Percentiles rank a stretch among this genome's conserved stretches.
Conservation (phyloP, 2,113 vertebrate species). For the Phrynosoma platyrhinos region DNA sequence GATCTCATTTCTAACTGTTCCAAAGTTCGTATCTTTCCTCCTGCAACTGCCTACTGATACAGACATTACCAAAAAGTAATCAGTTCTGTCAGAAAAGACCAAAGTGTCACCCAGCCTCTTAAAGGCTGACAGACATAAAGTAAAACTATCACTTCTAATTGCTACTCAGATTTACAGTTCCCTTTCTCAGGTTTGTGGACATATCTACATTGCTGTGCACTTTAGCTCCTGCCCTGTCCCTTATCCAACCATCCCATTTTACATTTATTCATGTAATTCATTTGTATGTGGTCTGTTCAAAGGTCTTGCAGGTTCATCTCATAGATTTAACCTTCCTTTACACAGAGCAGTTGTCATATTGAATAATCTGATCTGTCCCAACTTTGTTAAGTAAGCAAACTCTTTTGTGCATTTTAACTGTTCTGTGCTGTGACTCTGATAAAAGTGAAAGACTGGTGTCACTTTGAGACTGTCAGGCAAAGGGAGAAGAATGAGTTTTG, state of each 20-base stretch:
- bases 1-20: background rate
- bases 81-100: background rate
- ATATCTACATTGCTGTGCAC: background rate
- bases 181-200: background rate
- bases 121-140: background rate
- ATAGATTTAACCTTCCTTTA: background rate
- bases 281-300: background rate
- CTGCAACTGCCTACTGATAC: background rate
- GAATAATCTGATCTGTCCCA: background rate
- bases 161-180: background rate
- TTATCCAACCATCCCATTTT: background rate
- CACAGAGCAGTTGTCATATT: background rate
- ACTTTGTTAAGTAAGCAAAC: background rate
- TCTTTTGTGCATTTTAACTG: conserved; percentile 1
- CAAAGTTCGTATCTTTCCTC: background rate
- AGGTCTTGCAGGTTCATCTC: background rate
- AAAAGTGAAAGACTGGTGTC: background rate
- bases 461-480: background rate
- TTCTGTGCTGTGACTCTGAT: background rate
- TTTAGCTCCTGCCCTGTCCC: background rate
- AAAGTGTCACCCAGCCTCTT: background rate
- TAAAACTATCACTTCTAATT: background rate
- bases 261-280: background rate
- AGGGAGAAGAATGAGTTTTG: background rate
- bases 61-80: background rate